These are phyloP conservation scores for Drosophila quasianomalipes DNA, from an alignment of 2,888 invertebrate genomes.

Conservation along the genomic window DNA sequence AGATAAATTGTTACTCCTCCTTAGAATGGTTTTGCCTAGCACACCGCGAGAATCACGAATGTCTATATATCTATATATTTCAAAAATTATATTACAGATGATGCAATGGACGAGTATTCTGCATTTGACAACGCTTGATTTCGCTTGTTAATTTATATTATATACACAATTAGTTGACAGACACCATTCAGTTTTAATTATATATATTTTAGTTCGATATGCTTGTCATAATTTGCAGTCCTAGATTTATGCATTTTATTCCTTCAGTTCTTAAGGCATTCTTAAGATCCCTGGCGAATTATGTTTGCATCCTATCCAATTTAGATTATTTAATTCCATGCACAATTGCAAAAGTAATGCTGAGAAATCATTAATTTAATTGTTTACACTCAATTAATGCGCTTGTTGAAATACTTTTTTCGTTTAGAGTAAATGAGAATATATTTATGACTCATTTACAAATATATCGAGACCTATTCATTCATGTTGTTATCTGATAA, in stretches of 20 bases:
- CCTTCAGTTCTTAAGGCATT: background rate
- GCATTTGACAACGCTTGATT: background rate
- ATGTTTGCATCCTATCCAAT: background rate
- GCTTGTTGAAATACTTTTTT: background rate
- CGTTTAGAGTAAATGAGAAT: background rate
- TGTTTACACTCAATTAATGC: background rate
- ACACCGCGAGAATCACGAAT: background rate
- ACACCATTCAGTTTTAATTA: background rate
- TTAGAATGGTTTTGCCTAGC: background rate
- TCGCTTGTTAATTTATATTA: background rate
- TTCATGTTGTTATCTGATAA: background rate
- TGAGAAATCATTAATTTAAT: background rate
- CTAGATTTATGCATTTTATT: background rate
- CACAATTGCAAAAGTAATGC: background rate
- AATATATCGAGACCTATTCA: background rate
- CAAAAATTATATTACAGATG: background rate
- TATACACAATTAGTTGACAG: conserved; percentile 1
- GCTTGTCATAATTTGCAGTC: background rate
- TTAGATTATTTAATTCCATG: conserved; percentile 6
- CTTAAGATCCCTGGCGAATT: background rate
- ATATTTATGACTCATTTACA: background rate
- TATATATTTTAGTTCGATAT: background rate
- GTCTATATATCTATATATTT: background rate
- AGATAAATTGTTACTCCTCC: background rate
- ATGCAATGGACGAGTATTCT: background rate